phyloP scores from a whole-genome alignment of 1,140 invertebrate genomes.

The Zaprionus ornatus region DNA sequence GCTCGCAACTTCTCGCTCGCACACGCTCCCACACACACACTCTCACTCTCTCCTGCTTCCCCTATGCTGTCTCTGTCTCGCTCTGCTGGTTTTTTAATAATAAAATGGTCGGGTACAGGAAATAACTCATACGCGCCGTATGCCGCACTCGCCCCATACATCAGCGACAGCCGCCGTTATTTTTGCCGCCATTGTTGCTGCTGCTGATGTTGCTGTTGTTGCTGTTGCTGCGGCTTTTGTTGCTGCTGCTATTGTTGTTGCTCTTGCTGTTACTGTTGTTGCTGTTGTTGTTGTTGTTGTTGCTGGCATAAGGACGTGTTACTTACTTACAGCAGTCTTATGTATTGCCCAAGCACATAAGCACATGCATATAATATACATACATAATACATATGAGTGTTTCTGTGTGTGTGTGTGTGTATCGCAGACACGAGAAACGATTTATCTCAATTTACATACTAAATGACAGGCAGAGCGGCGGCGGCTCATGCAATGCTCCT shows the following conservation, averaged over 20 bases:
- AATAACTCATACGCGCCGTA: conserved; percentile 82
- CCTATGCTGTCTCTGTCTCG: conserved; percentile 3
- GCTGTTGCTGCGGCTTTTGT: conserved; percentile 41
- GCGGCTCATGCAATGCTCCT: conserved; percentile 66
- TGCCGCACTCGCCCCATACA: conserved; percentile 73
- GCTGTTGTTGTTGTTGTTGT: conserved; percentile 39
- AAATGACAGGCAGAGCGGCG: conserved; percentile 73
- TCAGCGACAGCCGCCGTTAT: conserved; percentile 61
- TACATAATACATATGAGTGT: conserved; percentile 22
- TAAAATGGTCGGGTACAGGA: conserved; percentile 73
- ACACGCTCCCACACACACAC: not conserved
- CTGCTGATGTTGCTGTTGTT: conserved; percentile 38
- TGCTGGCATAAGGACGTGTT: conserved; percentile 71
- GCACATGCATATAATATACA: conserved; percentile 46
- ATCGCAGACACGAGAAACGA: conserved; percentile 77
- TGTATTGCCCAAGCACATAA: conserved; percentile 50
- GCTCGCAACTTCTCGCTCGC: conserved; percentile 45
- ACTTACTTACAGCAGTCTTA: conserved; percentile 71
- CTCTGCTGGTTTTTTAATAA: conserved; percentile 68
- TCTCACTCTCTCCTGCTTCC: not conserved
- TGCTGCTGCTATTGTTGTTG: conserved; percentile 38
- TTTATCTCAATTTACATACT: conserved; percentile 82
- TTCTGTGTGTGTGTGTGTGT: conserved; percentile 26
- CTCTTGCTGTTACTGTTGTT: conserved; percentile 33
- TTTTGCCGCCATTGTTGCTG: conserved; percentile 29